Percentiles rank a stretch among this genome's conserved stretches.
phyloP scores from a whole-genome alignment of 1,140 invertebrate species.

The Sipha flava region DNA sequence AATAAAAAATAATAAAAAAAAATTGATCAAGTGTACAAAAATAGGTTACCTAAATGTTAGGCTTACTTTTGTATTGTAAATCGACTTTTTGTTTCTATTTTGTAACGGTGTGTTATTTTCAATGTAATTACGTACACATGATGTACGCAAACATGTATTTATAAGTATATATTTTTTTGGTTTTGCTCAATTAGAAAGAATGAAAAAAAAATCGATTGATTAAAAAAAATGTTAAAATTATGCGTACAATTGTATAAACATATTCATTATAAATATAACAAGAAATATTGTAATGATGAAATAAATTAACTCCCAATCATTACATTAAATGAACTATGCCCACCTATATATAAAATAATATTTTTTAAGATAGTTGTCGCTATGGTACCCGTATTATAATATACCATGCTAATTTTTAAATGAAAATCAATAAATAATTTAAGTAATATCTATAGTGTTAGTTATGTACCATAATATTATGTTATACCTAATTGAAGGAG shows the following conservation, averaged over 20 bases:
- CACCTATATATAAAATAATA: conserved; percentile 15
- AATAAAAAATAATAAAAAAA: not conserved
- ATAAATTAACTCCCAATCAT: conserved; percentile 13
- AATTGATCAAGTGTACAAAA: conserved; percentile 20
- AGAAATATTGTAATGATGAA: not conserved
- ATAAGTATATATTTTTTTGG: not conserved
- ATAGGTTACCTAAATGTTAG: conserved; percentile 22
- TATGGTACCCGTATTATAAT: conserved; percentile 8
- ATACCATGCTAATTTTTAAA: not conserved
- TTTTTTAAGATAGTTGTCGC: conserved; percentile 20
- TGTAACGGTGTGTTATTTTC: not conserved
- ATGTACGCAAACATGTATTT: not conserved
- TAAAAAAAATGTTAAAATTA: not conserved
- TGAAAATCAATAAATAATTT: conserved; percentile 6
- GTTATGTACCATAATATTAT: not conserved
- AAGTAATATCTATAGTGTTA: not conserved
- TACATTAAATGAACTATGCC: not conserved
- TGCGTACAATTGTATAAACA: not conserved
- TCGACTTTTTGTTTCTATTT: conserved; percentile 23
- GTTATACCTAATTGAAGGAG: not conserved
- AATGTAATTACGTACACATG: not conserved
- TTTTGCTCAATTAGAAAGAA: conserved; percentile 29
- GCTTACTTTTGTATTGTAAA: conserved; percentile 1
- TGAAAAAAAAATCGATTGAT: not conserved
- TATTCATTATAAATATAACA: not conserved